These are phyloP conservation scores for Microchrysa polita DNA, from an alignment of 2,888 invertebrate species.

Conservation along the genomic window DNA sequence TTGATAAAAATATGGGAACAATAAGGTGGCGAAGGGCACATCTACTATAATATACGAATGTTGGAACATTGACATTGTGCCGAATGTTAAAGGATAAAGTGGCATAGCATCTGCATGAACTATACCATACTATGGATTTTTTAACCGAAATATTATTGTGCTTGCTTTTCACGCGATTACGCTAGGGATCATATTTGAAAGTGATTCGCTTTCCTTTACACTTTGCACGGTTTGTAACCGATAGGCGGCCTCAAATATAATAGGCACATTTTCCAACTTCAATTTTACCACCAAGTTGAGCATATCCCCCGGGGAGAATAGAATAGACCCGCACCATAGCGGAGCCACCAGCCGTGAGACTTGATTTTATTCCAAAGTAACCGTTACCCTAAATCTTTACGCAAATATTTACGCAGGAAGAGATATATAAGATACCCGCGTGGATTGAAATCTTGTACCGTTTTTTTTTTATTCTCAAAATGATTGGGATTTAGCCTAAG, in stretches of 20 bases:
- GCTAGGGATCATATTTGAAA: too few relatives aligned
- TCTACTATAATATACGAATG: too few relatives aligned
- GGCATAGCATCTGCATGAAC: neutral
- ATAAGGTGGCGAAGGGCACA: conserved; percentile 3
- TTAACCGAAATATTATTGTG: neutral
- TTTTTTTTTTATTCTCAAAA: too few relatives aligned
- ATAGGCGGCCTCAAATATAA: neutral
- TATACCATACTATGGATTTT: neutral
- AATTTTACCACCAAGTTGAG: neutral
- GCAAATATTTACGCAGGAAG: conserved; percentile 18
- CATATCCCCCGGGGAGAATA: neutral
- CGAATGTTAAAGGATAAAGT: neutral
- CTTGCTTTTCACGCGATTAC: too few relatives aligned
- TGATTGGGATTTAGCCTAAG: neutral
- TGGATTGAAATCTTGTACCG: neutral
- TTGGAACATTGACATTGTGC: neutral
- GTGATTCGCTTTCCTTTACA: neutral
- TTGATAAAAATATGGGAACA: conserved; percentile 34
- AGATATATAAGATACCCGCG: conserved; percentile 18
- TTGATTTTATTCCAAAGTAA: conserved; percentile 24
- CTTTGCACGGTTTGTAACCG: neutral
- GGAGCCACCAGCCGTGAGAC: conserved; percentile 13
- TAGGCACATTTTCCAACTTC: neutral
- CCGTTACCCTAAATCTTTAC: conserved; percentile 19
- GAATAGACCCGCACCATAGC: neutral